Base-by-base conservation (phyloP, 2,113 vertebrate species). In the Sceloporus tristichus region DNA sequence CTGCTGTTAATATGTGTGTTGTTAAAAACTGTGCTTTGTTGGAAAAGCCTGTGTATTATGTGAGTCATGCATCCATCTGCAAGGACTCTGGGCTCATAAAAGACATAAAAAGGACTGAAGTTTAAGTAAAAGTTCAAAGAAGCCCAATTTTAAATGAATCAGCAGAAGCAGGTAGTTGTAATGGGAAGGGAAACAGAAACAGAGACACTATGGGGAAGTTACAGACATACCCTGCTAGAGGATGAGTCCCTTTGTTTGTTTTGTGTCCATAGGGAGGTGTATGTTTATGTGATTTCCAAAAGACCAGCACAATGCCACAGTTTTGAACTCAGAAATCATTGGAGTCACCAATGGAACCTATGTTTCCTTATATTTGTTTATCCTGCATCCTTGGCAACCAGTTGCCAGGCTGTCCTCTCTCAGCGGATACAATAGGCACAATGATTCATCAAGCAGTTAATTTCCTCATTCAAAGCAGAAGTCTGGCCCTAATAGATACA, bases 331-430 rank as follows among this genome's bases (percentile, higher is more conserved):
- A 90, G 71, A 2, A 59, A 90, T 88, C 62, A 66, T 74, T 59
- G 66, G 74, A 82, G 88, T 93, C 91, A 95, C 75, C 88, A 74
- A 54, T 74, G 91, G 90, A 89, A 92, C 74, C 34, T 90, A 82
- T n/a, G 40, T 79, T 91, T 93, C 90, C 42, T 42, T 87, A 87
- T 91, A 83, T 94, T 94, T 96, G 91, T 95, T 95, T 95, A 85
- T 79, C 40, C 0, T 66, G 65, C 0, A 86, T 83, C 82, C 92
- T 62, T 94, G 90, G 93, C 88, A 89, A 94, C 95, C 91, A 71
- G 82, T 79, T 92, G 85, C 90, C 85, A 75, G 0, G 9, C 54
- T 86, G 71, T 34, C 79, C 66, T 87, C 85, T 90, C 81, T 84
- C 40, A 78, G 48, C 87, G 91, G 92, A 90, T 92, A 90, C 82